A percentile compares a stretch with the other conserved stretches of the same genome.
Evolutionary conservation across 2,888 invertebrate genomes (phyloP).

Genomic region (Trimorus sp.): DNA sequence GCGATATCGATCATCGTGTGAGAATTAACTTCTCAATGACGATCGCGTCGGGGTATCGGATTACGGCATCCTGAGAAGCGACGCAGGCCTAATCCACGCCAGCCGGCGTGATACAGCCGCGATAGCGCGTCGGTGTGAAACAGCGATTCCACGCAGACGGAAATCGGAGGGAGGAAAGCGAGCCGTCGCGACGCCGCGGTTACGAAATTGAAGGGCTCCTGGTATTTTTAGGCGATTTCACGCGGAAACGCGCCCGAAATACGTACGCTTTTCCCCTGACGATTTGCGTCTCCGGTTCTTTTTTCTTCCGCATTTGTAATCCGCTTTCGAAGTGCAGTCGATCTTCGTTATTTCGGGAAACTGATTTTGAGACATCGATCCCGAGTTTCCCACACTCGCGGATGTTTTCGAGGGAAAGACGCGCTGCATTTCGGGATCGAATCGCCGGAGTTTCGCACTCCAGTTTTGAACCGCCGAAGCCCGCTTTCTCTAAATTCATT

Average conservation of each 20-base stretch:
- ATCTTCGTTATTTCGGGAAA: too few species aligned
- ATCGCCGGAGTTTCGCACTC: too few species aligned
- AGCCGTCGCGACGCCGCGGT: conserved; percentile 24
- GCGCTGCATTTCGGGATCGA: too few species aligned
- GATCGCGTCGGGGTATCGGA: conserved; percentile 49
- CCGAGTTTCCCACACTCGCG: too few species aligned
- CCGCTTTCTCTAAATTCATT: conserved; percentile 31
- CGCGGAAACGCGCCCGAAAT: conserved; percentile 14
- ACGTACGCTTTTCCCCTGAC: too few species aligned
- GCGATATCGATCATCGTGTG: conserved; percentile 64
- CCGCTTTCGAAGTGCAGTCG: too few species aligned
- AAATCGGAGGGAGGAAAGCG: conserved; percentile 5
- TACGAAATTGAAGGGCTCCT: conserved; percentile 36
- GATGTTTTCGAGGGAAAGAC: too few species aligned
- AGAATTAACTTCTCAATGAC: conserved; percentile 62
- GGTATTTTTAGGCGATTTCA: conserved; percentile 46
- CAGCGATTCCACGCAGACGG: conserved; percentile 26
- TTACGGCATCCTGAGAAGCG: conserved; percentile 60
- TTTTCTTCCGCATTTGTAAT: too few species aligned
- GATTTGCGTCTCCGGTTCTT: too few species aligned
- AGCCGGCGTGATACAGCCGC: conserved; percentile 36
- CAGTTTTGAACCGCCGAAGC: too few species aligned
- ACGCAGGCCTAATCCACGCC: conserved; percentile 47
- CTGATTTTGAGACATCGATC: too few species aligned
- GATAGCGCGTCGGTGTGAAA: conserved; percentile 35